These are phyloP conservation scores for Drosophila borealis DNA, from an alignment of 2,888 invertebrate species.

Conservation along the genomic window DNA sequence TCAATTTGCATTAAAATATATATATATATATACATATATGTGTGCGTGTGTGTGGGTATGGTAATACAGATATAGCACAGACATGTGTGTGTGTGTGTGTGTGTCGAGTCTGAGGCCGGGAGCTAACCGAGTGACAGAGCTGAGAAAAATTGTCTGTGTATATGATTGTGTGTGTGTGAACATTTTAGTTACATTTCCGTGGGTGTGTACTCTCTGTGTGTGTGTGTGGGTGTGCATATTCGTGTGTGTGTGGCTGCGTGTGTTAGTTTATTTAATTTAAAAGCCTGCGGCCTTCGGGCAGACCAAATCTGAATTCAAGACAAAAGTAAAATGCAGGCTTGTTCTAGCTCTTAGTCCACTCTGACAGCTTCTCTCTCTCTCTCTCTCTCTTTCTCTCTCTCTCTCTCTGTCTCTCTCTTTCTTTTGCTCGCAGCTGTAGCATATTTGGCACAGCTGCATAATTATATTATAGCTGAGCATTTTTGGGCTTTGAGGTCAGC, in stretches of 20 bases:
- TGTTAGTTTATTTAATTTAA: conserved; percentile 75
- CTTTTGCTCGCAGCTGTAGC: conserved; percentile 41
- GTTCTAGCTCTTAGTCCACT: conserved; percentile 5
- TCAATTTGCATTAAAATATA: conserved; percentile 80
- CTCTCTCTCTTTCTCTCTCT: background rate
- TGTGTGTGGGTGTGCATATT: conserved; percentile 4
- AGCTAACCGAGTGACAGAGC: conserved; percentile 33
- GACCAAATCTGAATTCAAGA: conserved; percentile 5
- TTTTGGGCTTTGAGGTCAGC: conserved; percentile 19
- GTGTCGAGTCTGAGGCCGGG: background rate
- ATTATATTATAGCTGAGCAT: conserved; percentile 46
- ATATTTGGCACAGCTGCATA: conserved; percentile 58
- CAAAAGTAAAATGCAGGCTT: conserved; percentile 2
- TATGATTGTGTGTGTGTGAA: conserved; percentile 14
- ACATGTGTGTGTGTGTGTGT: background rate
- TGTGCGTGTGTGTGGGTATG: conserved; percentile 8
- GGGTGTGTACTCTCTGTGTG: conserved; percentile 18
- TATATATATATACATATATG: conserved; percentile 14
- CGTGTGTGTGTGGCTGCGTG: conserved; percentile 13
- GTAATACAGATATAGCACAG: background rate
- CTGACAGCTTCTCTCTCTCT: background rate
- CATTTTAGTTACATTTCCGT: conserved; percentile 71
- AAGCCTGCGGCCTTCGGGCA: conserved; percentile 57
- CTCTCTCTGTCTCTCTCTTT: conserved; percentile 3
- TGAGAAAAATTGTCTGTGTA: conserved; percentile 29